Percentiles rank a stretch among this genome's conserved stretches.
Evolutionary conservation across 1,140 invertebrate species (phyloP).

Genomic region (Theocolax elegans): DNA sequence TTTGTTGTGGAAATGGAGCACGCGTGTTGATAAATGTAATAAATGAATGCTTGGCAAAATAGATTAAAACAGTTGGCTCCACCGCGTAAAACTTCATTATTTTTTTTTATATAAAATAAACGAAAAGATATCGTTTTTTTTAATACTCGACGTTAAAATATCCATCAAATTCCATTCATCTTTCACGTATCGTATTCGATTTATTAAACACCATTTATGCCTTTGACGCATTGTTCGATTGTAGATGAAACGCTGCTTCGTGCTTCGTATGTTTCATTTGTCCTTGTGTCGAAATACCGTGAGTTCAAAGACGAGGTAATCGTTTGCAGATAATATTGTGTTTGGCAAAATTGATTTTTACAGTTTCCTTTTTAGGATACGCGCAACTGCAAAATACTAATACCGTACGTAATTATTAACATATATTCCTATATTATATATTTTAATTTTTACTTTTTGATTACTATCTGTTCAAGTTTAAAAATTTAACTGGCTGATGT

Average conservation of each 20-base stretch:
- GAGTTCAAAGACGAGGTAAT: too few species aligned
- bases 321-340: too few species aligned
- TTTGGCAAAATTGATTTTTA: too few species aligned
- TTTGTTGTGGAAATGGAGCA: neutral
- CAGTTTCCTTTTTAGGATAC: too few species aligned
- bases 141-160: neutral
- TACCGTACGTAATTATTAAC: too few species aligned
- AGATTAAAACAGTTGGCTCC: neutral
- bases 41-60: slow-evolving; percentile 17
- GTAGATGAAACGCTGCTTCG: neutral
- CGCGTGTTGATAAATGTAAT: slow-evolving; percentile 1
- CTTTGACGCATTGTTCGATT: neutral
- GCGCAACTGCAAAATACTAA: too few species aligned
- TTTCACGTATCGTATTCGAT: neutral
- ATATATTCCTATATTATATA: too few species aligned
- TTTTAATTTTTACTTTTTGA: too few species aligned
- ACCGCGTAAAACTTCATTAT: slow-evolving; percentile 5
- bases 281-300: too few species aligned
- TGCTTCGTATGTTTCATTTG: too few species aligned
- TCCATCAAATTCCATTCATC: neutral
- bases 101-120: slow-evolving; percentile 7
- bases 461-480: too few species aligned
- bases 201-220: neutral
- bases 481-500: too few species aligned
- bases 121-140: neutral